Percentiles rank a stretch among this genome's conserved stretches.
Conservation (phyloP, 2,888 invertebrate species). For the Nebria brevicollis region DNA sequence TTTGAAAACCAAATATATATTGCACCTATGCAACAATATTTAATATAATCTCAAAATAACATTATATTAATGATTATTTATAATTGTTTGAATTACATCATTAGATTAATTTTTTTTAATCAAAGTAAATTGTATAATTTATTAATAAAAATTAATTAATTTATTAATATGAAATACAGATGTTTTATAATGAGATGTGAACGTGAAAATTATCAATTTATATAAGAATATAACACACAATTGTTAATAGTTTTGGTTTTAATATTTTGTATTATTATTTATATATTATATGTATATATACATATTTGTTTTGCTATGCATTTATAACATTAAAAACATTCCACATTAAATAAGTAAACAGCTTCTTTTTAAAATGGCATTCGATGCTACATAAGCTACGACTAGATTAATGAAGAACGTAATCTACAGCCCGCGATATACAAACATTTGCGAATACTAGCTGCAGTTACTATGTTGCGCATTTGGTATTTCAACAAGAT, state of each 20-base stretch:
- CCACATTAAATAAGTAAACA: neutral
- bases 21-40: no score
- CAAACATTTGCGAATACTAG: no score
- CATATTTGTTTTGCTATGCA: conserved; percentile 9
- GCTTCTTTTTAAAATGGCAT: no score
- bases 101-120: neutral
- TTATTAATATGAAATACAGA: neutral
- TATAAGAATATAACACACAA: neutral
- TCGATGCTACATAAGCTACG: no score
- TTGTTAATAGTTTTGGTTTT: neutral
- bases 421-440: no score
- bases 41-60: no score
- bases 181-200: neutral
- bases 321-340: conserved; percentile 26
- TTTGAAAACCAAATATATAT: no score
- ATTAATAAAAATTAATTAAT: neutral
- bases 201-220: neutral
- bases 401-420: no score
- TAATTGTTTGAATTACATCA: conserved; percentile 5
- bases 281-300: neutral
- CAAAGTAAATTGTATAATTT: no score
- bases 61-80: neutral
- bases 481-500: no score
- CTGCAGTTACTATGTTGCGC: no score
- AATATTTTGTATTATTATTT: neutral